phyloP scores from a whole-genome alignment of 2,113 vertebrate species.

The Donacobius atricapilla region DNA sequence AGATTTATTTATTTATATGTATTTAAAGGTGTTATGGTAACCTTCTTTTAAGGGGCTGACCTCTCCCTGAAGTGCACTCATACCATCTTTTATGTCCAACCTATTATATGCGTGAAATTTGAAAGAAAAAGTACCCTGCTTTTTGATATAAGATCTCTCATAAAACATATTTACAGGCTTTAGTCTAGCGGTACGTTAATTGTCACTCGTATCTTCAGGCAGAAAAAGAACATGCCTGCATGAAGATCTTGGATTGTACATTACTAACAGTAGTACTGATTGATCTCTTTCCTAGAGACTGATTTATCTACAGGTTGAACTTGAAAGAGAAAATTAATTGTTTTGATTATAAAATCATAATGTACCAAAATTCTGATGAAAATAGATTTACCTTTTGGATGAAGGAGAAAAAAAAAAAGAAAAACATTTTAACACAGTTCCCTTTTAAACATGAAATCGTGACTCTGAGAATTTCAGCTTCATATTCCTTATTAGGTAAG shows the following conservation, averaged over 20 bases:
- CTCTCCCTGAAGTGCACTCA: not conserved
- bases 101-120: not conserved
- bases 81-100: not conserved
- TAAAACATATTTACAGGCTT: not conserved
- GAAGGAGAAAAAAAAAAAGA: fast-evolving
- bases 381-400: not conserved
- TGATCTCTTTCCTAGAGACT: not conserved
- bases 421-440: fast-evolving
- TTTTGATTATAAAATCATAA: not conserved
- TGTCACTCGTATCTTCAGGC: not conserved
- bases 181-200: not conserved
- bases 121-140: not conserved
- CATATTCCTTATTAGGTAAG: not conserved
- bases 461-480: not conserved
- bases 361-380: not conserved
- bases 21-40: not conserved
- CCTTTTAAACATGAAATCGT: not conserved
- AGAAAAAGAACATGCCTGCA: not conserved
- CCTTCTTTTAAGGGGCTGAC: not conserved
- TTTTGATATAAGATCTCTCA: not conserved
- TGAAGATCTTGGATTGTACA: not conserved
- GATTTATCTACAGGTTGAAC: not conserved
- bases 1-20: not conserved
- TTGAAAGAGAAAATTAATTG: not conserved
- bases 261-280: not conserved